phyloP scores from a whole-genome alignment of 2,797 vertebrate genomes.

The Amphiprion clarkii region DNA sequence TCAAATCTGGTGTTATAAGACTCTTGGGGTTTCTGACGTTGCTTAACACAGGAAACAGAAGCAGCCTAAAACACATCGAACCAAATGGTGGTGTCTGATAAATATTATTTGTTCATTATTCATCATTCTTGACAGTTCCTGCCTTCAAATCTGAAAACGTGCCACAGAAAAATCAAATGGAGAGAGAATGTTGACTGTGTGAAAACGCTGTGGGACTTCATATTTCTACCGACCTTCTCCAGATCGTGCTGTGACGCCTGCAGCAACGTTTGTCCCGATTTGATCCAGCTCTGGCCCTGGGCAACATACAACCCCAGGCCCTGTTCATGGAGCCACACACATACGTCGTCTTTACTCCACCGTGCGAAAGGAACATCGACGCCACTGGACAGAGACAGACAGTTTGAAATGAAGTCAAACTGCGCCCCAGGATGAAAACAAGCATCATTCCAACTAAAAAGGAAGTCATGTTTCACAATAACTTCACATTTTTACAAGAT shows the following conservation, averaged over 20 bases:
- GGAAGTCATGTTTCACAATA: too few relatives aligned
- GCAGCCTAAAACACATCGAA: not conserved
- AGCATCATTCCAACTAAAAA: not conserved
- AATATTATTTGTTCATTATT: not conserved
- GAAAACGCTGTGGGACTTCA: not conserved
- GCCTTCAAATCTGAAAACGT: not conserved
- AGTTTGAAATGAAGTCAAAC: not conserved
- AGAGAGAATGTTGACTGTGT: too few relatives aligned
- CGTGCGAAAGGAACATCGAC: constrained; percentile 91
- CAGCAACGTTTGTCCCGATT: constrained; percentile 92
- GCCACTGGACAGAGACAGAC: constrained; percentile 77
- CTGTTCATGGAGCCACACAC: constrained; percentile 93
- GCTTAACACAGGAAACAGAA: too few relatives aligned
- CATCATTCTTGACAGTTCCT: too few relatives aligned
- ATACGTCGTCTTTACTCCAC: constrained; percentile 95
- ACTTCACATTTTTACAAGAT: too few relatives aligned
- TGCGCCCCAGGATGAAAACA: not conserved
- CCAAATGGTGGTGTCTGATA: not conserved
- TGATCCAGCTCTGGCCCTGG: constrained; percentile 91
- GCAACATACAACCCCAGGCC: constrained; percentile 90
- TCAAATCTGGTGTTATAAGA: too few relatives aligned
- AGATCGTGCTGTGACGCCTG: constrained; percentile 95
- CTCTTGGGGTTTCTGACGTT: too few relatives aligned
- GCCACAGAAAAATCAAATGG: not conserved
- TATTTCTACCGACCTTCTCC: constrained; percentile 89